These are phyloP conservation scores for Urocitellus parryii DNA, from an alignment of 2,113 vertebrate species.

Conservation along the genomic window DNA sequence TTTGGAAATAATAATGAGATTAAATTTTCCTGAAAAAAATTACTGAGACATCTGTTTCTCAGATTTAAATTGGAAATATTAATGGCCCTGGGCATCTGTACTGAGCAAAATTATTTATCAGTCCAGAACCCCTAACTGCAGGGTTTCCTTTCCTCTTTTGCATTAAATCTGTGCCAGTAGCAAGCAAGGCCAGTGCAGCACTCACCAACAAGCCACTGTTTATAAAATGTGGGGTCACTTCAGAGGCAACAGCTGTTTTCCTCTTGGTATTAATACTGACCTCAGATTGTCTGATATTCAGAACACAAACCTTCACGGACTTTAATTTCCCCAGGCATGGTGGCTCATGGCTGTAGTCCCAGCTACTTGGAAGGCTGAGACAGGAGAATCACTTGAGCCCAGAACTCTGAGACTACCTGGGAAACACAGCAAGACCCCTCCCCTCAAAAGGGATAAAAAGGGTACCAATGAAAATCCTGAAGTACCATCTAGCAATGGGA, in stretches of 20 bases:
- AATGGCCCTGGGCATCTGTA: slow-evolving; percentile 23
- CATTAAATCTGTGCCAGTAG: background rate
- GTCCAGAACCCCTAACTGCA: background rate
- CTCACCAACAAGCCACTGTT: background rate
- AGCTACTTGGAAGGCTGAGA: background rate
- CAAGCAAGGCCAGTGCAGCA: background rate
- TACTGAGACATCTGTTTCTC: slow-evolving; percentile 71
- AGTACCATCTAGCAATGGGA: background rate
- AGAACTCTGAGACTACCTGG: background rate
- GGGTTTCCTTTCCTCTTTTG: background rate
- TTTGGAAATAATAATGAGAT: slow-evolving; percentile 75
- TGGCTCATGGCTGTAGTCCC: background rate
- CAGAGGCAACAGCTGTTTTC: background rate
- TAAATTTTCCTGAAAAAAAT: slow-evolving; percentile 62
- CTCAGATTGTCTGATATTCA: background rate
- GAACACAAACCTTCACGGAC: background rate
- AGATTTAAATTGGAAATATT: slow-evolving; percentile 66
- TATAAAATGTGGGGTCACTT: background rate
- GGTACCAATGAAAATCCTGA: too few relatives aligned
- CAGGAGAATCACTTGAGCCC: background rate
- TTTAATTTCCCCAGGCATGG: too few relatives aligned
- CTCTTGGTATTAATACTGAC: background rate
- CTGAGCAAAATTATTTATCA: slow-evolving; percentile 28
- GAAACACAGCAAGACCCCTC: background rate
- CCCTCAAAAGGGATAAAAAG: background rate